Conservation (phyloP, 92 coral and sea anemone genomes). For the Meandrina meandrites region DNA sequence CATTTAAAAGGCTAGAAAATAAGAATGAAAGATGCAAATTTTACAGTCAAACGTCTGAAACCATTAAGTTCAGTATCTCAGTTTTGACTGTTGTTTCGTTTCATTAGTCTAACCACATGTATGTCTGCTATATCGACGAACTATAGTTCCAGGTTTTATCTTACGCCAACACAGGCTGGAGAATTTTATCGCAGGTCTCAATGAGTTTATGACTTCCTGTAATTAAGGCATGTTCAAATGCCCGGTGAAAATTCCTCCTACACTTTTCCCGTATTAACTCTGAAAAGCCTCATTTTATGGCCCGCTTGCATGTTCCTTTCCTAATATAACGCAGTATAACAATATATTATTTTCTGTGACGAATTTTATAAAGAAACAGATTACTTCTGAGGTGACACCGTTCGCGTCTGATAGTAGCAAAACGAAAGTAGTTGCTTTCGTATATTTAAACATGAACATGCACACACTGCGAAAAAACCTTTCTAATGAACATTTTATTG, state of each 20-base stretch:
- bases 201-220: neutral
- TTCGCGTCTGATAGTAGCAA: too few species aligned
- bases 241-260: neutral
- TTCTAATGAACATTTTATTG: too few species aligned
- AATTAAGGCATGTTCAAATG: neutral
- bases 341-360: too few species aligned
- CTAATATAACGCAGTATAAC: neutral
- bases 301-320: neutral
- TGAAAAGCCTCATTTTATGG: neutral
- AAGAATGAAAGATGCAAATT: too few species aligned
- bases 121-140: neutral
- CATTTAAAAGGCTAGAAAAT: too few species aligned
- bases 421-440: too few species aligned
- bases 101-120: neutral
- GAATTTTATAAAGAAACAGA: too few species aligned
- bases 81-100: neutral
- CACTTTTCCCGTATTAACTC: neutral
- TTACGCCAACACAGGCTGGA: neutral
- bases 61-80: too few species aligned
- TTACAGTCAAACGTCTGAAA: too few species aligned
- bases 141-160: neutral
- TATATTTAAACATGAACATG: too few species aligned
- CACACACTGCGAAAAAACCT: too few species aligned
- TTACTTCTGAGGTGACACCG: too few species aligned
- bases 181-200: neutral